Base-by-base conservation (phyloP, 2,797 vertebrate species). In the Galagoides demidoff region DNA sequence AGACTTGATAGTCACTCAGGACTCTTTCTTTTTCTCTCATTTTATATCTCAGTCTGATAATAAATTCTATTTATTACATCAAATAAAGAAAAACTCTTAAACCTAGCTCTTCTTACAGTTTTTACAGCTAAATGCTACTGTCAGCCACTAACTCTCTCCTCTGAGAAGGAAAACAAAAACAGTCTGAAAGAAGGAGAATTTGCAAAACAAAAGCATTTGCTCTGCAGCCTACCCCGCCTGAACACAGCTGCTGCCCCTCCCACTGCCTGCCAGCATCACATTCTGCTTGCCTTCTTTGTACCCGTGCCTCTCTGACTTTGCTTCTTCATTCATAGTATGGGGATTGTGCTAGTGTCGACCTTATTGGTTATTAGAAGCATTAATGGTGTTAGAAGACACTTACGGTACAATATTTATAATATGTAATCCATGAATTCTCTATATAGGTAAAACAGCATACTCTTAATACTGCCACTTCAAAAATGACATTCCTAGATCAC, bases 121-220 rank as follows among this genome's bases (percentile, higher is more conserved):
- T 22, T 25, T 55, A 63, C 1, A 49, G 27, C 22, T 25, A 2
- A 85, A 81, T 19, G 0, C 1, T 37, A 19, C 2, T 17, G 29
- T 64, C 52, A 25, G 6, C 12, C 43, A 43, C 31, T 16, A 31
- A 1, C 0, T 77, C 1, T 52, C 31, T 52, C 6, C 29, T 31
- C 14, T 11, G 6, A 6, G 10, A 34, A 17, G 3, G 23, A 34
- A 73, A 59, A 22, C 8, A 3, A 6, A 70, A 81, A 55, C 4
- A 17, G 0, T 2, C 9, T 29, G 61, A 63, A n/a, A 57, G 2
- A 34, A 57, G 3, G 23, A 31, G 20, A 63, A 14, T 43, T 45
- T 39, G 1, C 10, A 14, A 16, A 43, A 0, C 6, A 10, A 39
- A 37, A 16, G 0, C 14, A 31, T 1, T 0, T 1, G 7, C 1